Evolutionary conservation across 2,888 invertebrate species (phyloP).

Genomic region (Gymnoscelis rufifasciata): DNA sequence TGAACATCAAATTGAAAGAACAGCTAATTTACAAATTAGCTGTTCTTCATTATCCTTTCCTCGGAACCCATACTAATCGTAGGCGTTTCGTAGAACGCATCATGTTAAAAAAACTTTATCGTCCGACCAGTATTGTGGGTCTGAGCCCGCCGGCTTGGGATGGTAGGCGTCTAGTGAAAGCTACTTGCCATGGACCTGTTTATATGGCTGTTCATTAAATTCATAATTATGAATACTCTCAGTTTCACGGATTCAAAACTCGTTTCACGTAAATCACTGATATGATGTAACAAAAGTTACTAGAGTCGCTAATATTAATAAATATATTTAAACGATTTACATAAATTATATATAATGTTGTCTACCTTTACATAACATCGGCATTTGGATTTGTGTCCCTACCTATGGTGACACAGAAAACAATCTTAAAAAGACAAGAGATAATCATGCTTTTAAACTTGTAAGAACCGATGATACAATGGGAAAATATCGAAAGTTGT

Average conservation of each 20-base stretch:
- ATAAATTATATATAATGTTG: neutral
- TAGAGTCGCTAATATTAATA: conserved; percentile 1
- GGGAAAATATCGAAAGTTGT: conserved; percentile 19
- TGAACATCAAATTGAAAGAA: too few species aligned
- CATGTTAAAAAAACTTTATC: conserved; percentile 31
- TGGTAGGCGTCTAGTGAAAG: conserved; percentile 66
- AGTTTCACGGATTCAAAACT: conserved; percentile 41
- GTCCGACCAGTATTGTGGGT: conserved; percentile 40
- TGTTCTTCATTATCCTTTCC: conserved; percentile 60
- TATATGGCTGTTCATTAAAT: conserved; percentile 44
- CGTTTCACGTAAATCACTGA: conserved; percentile 11
- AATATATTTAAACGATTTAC: too few species aligned
- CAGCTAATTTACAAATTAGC: conserved; percentile 56
- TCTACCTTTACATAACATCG: too few species aligned
- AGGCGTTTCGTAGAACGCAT: conserved; percentile 35
- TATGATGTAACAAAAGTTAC: conserved; percentile 17
- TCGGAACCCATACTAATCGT: conserved; percentile 37
- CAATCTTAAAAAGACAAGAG: neutral
- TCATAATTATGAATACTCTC: conserved; percentile 45
- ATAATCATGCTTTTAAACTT: neutral
- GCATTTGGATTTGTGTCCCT: neutral
- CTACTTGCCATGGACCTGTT: conserved; percentile 42
- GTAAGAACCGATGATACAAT: neutral
- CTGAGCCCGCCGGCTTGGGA: conserved; percentile 30
- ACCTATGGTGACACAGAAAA: neutral